Evolutionary conservation across 2,888 invertebrate genomes (phyloP).

Genomic region (Hesperia comma): DNA sequence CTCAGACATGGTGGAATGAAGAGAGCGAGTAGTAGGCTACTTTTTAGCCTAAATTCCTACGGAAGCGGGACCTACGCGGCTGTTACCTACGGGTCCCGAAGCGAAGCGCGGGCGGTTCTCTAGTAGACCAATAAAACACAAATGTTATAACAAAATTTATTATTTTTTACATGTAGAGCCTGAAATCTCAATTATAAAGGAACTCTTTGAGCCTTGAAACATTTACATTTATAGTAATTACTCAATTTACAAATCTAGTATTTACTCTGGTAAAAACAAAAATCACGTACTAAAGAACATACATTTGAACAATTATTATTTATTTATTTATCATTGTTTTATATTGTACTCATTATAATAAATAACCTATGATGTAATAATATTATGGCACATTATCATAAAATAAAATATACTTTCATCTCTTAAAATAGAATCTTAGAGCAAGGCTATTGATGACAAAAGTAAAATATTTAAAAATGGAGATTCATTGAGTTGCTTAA

Average conservation of each 20-base stretch:
- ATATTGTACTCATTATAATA: background rate
- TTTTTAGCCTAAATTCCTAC: too few species aligned
- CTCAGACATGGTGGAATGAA: too few species aligned
- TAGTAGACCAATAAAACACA: background rate
- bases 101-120: too few species aligned
- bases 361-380: background rate
- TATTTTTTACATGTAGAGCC: background rate
- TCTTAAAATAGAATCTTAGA: background rate
- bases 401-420: background rate
- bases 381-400: constrained; percentile 3
- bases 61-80: too few species aligned
- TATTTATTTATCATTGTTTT: background rate
- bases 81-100: too few species aligned
- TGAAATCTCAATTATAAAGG: constrained; percentile 4
- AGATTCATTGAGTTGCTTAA: constrained; percentile 1
- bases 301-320: background rate
- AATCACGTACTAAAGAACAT: constrained; percentile 7
- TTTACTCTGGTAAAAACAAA: constrained; percentile 46
- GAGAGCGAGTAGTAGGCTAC: too few species aligned
- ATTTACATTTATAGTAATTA: background rate
- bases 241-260: constrained; percentile 40
- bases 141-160: background rate
- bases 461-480: background rate
- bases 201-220: background rate
- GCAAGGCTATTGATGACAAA: too few species aligned